Conservation (phyloP, 2,888 invertebrate genomes). For the Agrotis segetum region DNA sequence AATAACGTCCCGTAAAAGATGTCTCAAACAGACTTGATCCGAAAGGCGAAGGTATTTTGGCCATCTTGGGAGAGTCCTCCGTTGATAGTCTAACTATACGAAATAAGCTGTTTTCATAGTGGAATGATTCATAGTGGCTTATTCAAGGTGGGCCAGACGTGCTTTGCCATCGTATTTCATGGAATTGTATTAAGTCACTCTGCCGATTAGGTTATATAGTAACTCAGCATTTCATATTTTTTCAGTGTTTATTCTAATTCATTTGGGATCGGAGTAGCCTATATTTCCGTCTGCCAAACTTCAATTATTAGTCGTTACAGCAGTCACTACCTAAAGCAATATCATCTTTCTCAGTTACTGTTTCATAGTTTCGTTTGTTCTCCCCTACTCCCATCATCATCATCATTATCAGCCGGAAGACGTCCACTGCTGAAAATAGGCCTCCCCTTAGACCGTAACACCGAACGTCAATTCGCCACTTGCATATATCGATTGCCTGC, state of each 20-base stretch:
- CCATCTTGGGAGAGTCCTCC: background rate
- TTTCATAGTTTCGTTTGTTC: too few relatives aligned
- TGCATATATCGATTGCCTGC: too few relatives aligned
- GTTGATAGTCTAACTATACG: background rate
- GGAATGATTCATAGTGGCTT: background rate
- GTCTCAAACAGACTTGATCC: background rate
- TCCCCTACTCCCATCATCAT: too few relatives aligned
- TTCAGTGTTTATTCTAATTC: background rate
- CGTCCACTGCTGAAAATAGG: too few relatives aligned
- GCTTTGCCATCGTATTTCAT: background rate
- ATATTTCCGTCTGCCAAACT: background rate
- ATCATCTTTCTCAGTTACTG: background rate
- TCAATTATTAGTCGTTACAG: background rate
- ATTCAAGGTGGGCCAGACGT: background rate
- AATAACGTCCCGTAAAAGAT: background rate
- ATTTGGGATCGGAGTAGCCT: background rate
- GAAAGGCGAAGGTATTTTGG: background rate
- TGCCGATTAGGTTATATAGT: background rate
- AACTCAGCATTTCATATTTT: background rate
- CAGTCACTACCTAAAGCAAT: background rate
- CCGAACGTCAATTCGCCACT: too few relatives aligned
- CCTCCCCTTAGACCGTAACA: too few relatives aligned
- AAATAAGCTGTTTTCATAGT: background rate
- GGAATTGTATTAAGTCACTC: background rate
- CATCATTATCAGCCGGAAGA: too few relatives aligned